phyloP scores from a whole-genome alignment of 2,797 vertebrate genomes.

The Nyctalus aviator region DNA sequence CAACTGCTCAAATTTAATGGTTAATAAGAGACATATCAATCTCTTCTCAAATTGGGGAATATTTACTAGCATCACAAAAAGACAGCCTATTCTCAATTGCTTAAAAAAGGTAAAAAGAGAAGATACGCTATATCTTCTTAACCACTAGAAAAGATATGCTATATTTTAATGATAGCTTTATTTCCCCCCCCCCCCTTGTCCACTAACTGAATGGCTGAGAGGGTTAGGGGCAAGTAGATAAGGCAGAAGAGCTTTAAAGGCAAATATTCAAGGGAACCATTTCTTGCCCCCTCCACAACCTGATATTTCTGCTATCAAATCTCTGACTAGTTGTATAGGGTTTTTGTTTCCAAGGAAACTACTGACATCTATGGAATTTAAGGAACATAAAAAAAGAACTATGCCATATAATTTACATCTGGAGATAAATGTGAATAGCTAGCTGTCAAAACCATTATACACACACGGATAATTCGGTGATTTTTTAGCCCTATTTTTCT shows the following conservation, averaged over 20 bases:
- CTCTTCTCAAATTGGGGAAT: not conserved
- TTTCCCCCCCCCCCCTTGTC: too few relatives aligned
- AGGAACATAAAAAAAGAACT: slow-evolving; percentile 80
- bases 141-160: not conserved
- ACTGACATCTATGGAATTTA: slow-evolving; percentile 86
- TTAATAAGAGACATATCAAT: not conserved
- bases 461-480: slow-evolving; percentile 29
- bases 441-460: slow-evolving; percentile 57
- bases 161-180: slow-evolving; percentile 6
- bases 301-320: slow-evolving; percentile 83
- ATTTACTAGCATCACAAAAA: not conserved
- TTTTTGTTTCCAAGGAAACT: slow-evolving; percentile 90
- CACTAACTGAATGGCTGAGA: slow-evolving; percentile 59
- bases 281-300: slow-evolving; percentile 73
- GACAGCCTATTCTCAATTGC: slow-evolving; percentile 20
- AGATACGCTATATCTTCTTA: not conserved
- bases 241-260: slow-evolving; percentile 77
- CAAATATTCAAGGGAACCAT: slow-evolving; percentile 78
- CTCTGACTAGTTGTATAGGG: slow-evolving; percentile 82
- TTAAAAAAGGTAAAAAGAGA: slow-evolving; percentile 56
- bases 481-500: slow-evolving; percentile 36
- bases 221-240: slow-evolving; percentile 57
- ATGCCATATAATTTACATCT: slow-evolving; percentile 81
- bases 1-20: not conserved
- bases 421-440: slow-evolving; percentile 70